Evolutionary conservation across 1,140 invertebrate genomes (phyloP), one percentile per base, ranked within the genome.

Genomic region (Ceratina australensis): DNA sequence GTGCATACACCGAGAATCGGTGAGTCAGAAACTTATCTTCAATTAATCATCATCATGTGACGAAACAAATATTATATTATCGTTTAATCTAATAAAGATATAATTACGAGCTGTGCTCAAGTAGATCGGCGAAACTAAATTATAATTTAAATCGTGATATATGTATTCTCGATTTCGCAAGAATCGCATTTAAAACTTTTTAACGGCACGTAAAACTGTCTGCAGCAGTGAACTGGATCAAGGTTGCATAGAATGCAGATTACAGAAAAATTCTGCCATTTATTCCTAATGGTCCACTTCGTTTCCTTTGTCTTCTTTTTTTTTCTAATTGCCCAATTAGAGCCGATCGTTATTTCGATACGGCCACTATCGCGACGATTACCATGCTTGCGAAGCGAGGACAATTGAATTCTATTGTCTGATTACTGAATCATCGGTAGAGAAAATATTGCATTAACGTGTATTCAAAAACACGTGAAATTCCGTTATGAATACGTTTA

Each of bases 261-360:
- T 65, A 47, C 33, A 49, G 63, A 65, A 65, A 65, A 65, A 65
- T 65, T 24, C 33, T 65, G 63, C 7, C 63, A 65, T 65, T 65
- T 15, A 65, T 22, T 18, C 15, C 33, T 42, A 42, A 42, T 42
- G 33, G 33, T 42, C 33, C 33, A 42, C 33, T 42, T 42, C 33
- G 33, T 3, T 42, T 10, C 33, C 33, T 42, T 42, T 42, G 33
- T 42, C 33, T 42, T 42, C 33, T 42, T 18, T 52, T 52, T 52
- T 24, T 65, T 49, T 47, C 22, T 18, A 65, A 65, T 65, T 3
- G 3, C 47, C 2, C 42, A 8, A 65, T 24, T 16, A 18, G 16
- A 65, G 42, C 4, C 22, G n/a, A 49, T 65, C 63, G 20, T 49
- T 49, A 0, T 52, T 8, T 47, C 20, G 26, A 61, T 4, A 49